These are phyloP conservation scores for Oscheius sp. DNA, from an alignment of 2,888 invertebrate genomes.

Conservation along the genomic window DNA sequence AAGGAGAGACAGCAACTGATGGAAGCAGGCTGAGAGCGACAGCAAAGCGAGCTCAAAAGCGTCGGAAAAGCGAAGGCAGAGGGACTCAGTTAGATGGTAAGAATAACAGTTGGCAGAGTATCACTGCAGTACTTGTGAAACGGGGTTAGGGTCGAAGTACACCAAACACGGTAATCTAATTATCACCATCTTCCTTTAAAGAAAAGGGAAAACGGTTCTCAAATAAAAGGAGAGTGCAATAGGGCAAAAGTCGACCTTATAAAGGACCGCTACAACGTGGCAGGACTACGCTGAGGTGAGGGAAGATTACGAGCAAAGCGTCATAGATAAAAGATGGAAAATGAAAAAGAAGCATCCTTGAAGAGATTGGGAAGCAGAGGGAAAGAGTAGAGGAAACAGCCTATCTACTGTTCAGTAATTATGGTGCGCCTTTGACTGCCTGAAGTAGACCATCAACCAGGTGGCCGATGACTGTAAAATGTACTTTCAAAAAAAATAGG, in stretches of 20 bases:
- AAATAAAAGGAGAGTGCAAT: not conserved
- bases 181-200: not conserved
- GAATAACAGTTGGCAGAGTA: not conserved
- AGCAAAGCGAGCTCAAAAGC: not conserved
- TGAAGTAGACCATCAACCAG: too few species aligned
- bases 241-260: not conserved
- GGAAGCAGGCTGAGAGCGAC: too few species aligned
- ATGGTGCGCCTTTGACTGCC: too few species aligned
- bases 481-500: too few species aligned
- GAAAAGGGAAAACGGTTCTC: not conserved
- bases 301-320: not conserved
- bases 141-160: constrained; percentile 13
- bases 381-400: too few species aligned
- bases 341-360: too few species aligned
- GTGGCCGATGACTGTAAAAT: too few species aligned
- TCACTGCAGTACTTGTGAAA: too few species aligned
- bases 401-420: too few species aligned
- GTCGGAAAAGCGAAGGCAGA: not conserved
- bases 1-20: too few species aligned
- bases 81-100: not conserved
- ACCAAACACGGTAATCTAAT: constrained; percentile 17
- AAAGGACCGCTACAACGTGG: constrained; percentile 5
- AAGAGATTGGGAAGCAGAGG: not conserved
- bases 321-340: not conserved
- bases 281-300: not conserved